Evolutionary conservation across 1,140 invertebrate species (phyloP).

Genomic region (Triops cancriformis): DNA sequence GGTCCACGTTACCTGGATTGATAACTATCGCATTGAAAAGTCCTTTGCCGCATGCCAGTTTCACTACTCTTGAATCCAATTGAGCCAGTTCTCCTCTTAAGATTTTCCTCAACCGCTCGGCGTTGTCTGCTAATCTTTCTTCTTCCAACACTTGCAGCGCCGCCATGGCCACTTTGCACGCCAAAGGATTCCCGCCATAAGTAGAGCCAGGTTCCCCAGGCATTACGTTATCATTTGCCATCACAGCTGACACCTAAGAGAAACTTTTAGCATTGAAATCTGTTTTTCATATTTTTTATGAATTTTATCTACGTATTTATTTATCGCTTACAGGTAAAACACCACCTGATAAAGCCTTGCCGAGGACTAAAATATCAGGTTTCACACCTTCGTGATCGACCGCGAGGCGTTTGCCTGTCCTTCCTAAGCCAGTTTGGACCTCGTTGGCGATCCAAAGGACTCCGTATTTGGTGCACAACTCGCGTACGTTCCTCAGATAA

Average conservation of each 20-base stretch:
- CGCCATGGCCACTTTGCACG: slow-evolving; percentile 70
- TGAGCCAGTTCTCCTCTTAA: slow-evolving; percentile 62
- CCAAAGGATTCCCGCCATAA: slow-evolving; percentile 95
- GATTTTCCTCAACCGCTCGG: slow-evolving; percentile 66
- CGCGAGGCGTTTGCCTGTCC: slow-evolving; percentile 83
- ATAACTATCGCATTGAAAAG: slow-evolving; percentile 94
- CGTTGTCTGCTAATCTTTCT: slow-evolving; percentile 82
- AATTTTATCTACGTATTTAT: too few species aligned
- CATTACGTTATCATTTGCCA: slow-evolving; percentile 81
- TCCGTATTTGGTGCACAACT: slow-evolving; percentile 86
- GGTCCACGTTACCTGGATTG: slow-evolving; percentile 53
- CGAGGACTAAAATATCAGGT: slow-evolving; percentile 89
- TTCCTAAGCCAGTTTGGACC: slow-evolving; percentile 83
- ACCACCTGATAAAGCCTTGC: slow-evolving; percentile 94
- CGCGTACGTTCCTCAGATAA: slow-evolving; percentile 76
- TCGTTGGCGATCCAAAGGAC: slow-evolving; percentile 97
- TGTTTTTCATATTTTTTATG: slow-evolving; percentile 29
- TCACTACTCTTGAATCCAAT: slow-evolving; percentile 64
- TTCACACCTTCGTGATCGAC: slow-evolving; percentile 84
- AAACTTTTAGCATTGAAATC: neutral
- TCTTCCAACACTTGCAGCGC: slow-evolving; percentile 71
- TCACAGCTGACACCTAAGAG: slow-evolving; percentile 66
- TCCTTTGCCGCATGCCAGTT: slow-evolving; percentile 80
- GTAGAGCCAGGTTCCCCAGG: slow-evolving; percentile 97
- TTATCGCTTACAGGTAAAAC: slow-evolving; percentile 80